Evolutionary conservation across 2,797 vertebrate genomes (phyloP).

Genomic region (Meda fulgida): DNA sequence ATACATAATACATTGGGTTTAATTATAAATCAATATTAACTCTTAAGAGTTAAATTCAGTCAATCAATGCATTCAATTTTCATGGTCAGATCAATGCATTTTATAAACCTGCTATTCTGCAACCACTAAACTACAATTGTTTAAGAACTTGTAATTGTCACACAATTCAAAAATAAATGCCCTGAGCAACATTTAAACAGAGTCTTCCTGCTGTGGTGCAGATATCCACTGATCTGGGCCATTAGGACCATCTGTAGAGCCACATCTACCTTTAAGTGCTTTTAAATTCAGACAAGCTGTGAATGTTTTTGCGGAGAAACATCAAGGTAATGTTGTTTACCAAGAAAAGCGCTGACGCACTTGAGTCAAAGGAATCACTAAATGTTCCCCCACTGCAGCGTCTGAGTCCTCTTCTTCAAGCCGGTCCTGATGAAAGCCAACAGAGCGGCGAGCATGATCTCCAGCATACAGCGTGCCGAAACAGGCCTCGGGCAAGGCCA

Average conservation of each 20-base stretch:
- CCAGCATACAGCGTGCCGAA: slow-evolving; percentile 42
- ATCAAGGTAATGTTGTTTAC: slow-evolving; percentile 54
- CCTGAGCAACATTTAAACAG: slow-evolving; percentile 6
- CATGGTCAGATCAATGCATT: background rate
- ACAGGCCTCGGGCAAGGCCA: slow-evolving; percentile 28
- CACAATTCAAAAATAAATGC: slow-evolving; percentile 15
- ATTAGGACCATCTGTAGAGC: slow-evolving; percentile 42
- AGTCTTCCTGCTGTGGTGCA: slow-evolving; percentile 20
- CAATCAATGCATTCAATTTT: background rate
- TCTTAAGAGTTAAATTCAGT: too few relatives aligned
- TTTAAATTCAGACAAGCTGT: slow-evolving; percentile 42
- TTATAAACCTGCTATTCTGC: background rate
- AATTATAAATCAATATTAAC: background rate
- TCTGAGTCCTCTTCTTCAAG: slow-evolving; percentile 26
- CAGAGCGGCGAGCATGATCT: slow-evolving; percentile 29
- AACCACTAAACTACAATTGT: background rate
- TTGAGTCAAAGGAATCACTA: slow-evolving; percentile 14
- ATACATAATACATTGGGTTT: background rate
- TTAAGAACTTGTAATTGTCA: too few relatives aligned
- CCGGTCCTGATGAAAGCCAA: slow-evolving; percentile 38
- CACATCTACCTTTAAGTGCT: slow-evolving; percentile 21
- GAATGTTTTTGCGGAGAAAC: slow-evolving; percentile 34
- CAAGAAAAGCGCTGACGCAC: slow-evolving; percentile 33
- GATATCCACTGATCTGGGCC: slow-evolving; percentile 14
- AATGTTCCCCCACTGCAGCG: slow-evolving; percentile 11